A percentile compares a stretch with the other conserved stretches of the same genome.
phyloP scores from a whole-genome alignment of 23 tunicate species.

The Trididemnum nubilum region DNA sequence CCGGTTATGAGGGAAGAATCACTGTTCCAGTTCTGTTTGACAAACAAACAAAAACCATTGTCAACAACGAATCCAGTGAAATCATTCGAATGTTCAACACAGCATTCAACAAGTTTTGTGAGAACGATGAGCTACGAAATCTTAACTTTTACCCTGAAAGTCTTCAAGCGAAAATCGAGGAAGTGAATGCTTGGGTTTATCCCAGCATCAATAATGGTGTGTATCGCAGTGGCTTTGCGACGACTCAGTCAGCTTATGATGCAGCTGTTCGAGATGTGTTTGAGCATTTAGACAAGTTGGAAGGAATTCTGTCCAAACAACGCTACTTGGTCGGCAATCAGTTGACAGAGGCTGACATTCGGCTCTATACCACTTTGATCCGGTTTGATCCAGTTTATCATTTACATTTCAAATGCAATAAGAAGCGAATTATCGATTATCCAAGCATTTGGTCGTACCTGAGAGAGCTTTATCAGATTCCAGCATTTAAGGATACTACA shows the following conservation, averaged over 20 bases:
- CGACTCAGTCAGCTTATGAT: conserved; percentile 74
- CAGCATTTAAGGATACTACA: conserved; percentile 69
- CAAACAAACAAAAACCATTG: conserved; percentile 67
- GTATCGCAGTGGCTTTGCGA: conserved; percentile 81
- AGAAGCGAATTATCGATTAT: conserved; percentile 73
- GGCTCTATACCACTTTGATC: conserved; percentile 77
- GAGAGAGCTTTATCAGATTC: conserved; percentile 74
- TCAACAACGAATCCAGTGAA: conserved; percentile 95
- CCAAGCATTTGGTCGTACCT: conserved; percentile 81
- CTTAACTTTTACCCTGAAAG: conserved; percentile 70
- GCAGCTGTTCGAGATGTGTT: conserved; percentile 66
- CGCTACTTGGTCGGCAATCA: conserved; percentile 70
- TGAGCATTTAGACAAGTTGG: conserved; percentile 73
- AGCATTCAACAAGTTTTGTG: conserved; percentile 60
- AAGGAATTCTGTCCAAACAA: conserved; percentile 65
- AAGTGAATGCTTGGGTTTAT: conserved; percentile 80
- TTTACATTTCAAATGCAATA: conserved; percentile 96
- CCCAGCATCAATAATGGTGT: conserved; percentile 89
- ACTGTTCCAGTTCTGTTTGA: conserved; percentile 92
- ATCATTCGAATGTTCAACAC: conserved; percentile 71
- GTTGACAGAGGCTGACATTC: conserved; percentile 83
- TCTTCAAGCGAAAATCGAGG: conserved; percentile 54
- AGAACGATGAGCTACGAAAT: conserved; percentile 47
- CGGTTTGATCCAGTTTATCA: conserved; percentile 89
- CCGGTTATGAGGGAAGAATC: conserved; percentile 65